phyloP scores from a whole-genome alignment of 2,797 vertebrate genomes.

The Simalia tracyae region DNA sequence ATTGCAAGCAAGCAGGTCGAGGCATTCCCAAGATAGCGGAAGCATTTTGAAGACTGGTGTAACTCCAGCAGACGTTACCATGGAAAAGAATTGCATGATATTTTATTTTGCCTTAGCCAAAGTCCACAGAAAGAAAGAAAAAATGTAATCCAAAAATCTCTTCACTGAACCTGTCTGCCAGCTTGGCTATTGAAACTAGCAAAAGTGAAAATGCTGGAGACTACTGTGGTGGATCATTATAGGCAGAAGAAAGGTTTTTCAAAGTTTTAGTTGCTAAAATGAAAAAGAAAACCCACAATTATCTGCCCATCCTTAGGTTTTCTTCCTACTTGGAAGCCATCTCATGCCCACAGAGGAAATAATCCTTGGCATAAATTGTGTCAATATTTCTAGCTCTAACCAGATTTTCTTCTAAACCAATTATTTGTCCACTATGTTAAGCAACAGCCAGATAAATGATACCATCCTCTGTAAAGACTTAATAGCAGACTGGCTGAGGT shows the following conservation, averaged over 20 bases:
- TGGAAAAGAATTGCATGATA: conserved; percentile 8
- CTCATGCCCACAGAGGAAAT: conserved; percentile 30
- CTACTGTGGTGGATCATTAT: conserved; percentile 9
- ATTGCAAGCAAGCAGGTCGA: neutral
- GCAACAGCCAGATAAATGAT: conserved; percentile 19
- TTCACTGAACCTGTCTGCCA: neutral
- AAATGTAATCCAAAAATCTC: neutral
- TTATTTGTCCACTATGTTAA: conserved; percentile 2
- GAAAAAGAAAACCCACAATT: conserved; percentile 22
- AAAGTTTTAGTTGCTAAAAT: conserved; percentile 26
- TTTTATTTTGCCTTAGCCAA: neutral
- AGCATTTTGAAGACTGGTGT: neutral
- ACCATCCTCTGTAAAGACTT: neutral
- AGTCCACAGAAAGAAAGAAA: neutral
- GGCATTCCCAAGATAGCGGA: neutral
- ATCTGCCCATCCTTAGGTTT: conserved; percentile 8
- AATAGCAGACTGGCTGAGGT: neutral
- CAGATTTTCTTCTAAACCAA: conserved; percentile 27
- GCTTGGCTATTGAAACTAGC: conserved; percentile 6
- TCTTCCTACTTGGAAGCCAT: conserved; percentile 15
- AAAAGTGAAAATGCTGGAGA: neutral
- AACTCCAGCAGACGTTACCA: neutral
- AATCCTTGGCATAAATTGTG: conserved; percentile 32
- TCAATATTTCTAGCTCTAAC: conserved; percentile 14
- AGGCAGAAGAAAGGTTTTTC: conserved; percentile 2